Evolutionary conservation across 2,113 vertebrate genomes (phyloP).

Genomic region (Morone chrysops): DNA sequence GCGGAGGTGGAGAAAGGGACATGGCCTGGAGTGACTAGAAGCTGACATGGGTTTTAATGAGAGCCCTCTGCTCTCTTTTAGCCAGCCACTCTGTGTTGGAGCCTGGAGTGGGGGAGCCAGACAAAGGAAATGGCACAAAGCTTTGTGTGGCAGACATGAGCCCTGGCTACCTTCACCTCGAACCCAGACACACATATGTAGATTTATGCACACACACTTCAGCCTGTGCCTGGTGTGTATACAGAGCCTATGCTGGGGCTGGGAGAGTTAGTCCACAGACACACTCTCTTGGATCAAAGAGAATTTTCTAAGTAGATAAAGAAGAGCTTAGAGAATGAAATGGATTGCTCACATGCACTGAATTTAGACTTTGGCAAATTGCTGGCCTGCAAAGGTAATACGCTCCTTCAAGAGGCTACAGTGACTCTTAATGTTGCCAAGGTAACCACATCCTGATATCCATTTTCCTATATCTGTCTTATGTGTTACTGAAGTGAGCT

Average conservation of each 20-base stretch:
- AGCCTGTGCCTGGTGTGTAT: constrained; percentile 13
- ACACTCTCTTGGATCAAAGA: constrained; percentile 51
- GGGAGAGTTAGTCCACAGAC: not conserved
- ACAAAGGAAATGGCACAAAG: constrained; percentile 43
- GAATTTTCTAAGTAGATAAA: constrained; percentile 34
- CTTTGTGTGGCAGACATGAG: constrained; percentile 53
- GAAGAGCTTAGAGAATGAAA: constrained; percentile 25
- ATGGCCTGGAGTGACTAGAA: constrained; percentile 25
- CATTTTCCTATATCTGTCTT: constrained; percentile 48
- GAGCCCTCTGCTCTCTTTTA: constrained; percentile 41
- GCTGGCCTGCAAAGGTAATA: constrained; percentile 47
- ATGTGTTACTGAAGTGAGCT: constrained; percentile 33
- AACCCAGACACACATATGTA: not conserved
- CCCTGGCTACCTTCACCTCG: constrained; percentile 40
- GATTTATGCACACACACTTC: not conserved
- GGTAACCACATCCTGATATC: constrained; percentile 67
- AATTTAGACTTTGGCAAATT: constrained; percentile 57
- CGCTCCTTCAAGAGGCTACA: constrained; percentile 41
- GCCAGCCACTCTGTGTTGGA: constrained; percentile 20
- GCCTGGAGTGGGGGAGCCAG: constrained; percentile 41
- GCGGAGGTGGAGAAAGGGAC: constrained; percentile 43
- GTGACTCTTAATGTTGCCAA: constrained; percentile 65
- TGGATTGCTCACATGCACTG: constrained; percentile 33
- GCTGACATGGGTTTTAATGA: constrained; percentile 64
- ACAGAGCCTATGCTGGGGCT: not conserved